These are phyloP conservation scores for Poliocrania exsul DNA, from an alignment of 2,797 vertebrate species.

Conservation along the genomic window DNA sequence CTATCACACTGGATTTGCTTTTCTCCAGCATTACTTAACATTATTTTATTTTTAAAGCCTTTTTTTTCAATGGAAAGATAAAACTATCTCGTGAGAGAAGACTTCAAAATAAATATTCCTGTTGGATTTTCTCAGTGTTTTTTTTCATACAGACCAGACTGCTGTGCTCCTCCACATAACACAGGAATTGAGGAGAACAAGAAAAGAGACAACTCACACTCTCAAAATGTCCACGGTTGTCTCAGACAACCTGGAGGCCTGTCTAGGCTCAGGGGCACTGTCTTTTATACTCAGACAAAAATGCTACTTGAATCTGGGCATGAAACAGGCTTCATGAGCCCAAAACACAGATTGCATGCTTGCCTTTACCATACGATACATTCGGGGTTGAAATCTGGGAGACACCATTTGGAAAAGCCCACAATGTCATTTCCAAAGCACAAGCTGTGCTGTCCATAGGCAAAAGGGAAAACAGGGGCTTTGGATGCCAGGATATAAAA, in stretches of 20 bases:
- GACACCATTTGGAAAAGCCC: background rate
- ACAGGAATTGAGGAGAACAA: background rate
- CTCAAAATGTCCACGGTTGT: background rate
- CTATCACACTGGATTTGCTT: background rate
- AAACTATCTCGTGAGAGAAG: background rate
- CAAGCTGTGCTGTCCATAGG: background rate
- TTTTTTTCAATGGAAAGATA: background rate
- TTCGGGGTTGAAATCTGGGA: background rate
- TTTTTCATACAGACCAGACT: background rate
- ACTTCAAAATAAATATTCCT: slow-evolving; percentile 17
- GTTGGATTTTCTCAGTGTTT: background rate
- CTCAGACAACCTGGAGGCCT: background rate
- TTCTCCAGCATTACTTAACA: background rate
- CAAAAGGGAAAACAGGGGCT: background rate
- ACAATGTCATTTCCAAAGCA: background rate
- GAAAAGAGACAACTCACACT: background rate
- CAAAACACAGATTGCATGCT: slow-evolving; percentile 33
- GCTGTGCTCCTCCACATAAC: background rate
- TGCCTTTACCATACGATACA: background rate
- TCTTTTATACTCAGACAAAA: background rate
- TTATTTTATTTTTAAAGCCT: slow-evolving; percentile 5
- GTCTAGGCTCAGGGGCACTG: background rate
- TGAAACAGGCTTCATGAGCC: background rate
- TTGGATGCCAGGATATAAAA: background rate
- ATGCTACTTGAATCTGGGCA: background rate